Evolutionary conservation across 2,888 invertebrate genomes (phyloP).

Genomic region (Coenonympha arcania): DNA sequence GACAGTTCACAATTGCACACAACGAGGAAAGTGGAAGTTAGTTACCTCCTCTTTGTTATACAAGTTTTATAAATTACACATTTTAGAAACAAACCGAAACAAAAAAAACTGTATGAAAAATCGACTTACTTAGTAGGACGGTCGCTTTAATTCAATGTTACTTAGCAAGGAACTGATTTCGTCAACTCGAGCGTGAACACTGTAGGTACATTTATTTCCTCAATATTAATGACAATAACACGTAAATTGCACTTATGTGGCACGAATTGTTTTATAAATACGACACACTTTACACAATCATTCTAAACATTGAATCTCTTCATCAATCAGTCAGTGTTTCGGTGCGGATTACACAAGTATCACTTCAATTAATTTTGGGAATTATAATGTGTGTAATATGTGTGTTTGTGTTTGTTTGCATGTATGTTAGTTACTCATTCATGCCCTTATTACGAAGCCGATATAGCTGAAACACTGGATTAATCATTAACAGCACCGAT

Average conservation of each 20-base stretch:
- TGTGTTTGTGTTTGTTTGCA: no score
- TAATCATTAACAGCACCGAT: no score
- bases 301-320: not conserved
- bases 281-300: not conserved
- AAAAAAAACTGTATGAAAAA: not conserved
- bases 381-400: no score
- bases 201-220: conserved; percentile 22
- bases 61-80: not conserved
- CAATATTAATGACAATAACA: conserved; percentile 21
- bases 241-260: conserved; percentile 12
- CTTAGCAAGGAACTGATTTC: conserved; percentile 21
- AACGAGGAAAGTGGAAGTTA: no score
- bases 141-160: conserved; percentile 7
- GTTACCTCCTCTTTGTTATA: no score
- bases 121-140: not conserved
- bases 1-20: no score
- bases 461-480: no score
- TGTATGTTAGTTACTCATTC: no score
- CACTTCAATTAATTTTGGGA: no score
- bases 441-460: no score
- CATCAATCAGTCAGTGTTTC: no score
- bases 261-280: not conserved
- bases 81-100: not conserved
- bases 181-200: conserved; percentile 19
- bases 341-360: no score